phyloP scores from a whole-genome alignment of 2,797 vertebrate species.

The Melanotaenia nigrans region DNA sequence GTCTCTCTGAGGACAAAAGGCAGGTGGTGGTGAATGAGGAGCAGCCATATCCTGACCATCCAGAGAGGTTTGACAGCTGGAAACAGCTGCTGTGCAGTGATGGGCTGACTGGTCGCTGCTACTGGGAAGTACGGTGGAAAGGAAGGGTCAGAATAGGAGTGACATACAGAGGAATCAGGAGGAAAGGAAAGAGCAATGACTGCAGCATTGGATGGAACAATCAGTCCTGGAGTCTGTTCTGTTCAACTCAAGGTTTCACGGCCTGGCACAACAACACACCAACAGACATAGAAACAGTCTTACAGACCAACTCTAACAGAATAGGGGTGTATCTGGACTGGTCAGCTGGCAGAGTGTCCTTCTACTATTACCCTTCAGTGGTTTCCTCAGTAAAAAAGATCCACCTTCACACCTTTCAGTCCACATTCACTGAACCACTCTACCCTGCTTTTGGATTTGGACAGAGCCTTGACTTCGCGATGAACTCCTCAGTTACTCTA shows the following conservation, averaged over 20 bases:
- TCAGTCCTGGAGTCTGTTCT: conserved; percentile 10
- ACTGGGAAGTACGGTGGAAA: conserved; percentile 49
- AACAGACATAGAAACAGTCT: neutral
- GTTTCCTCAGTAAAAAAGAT: neutral
- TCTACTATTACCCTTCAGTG: conserved; percentile 15
- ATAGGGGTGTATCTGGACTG: conserved; percentile 2
- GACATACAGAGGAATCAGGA: conserved; percentile 18
- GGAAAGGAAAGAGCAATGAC: neutral
- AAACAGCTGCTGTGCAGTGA: conserved; percentile 29
- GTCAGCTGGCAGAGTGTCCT: conserved; percentile 3
- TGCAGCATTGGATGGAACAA: neutral
- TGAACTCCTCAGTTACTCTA: conserved; percentile 16
- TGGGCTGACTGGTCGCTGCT: conserved; percentile 28
- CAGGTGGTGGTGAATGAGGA: neutral
- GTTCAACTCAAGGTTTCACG: neutral
- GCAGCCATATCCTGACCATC: conserved; percentile 28
- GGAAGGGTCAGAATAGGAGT: conserved; percentile 26
- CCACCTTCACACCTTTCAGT: conserved; percentile 36
- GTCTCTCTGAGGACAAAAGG: conserved; percentile 7
- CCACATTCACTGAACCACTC: conserved; percentile 18
- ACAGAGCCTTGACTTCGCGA: neutral
- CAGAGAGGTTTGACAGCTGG: conserved; percentile 29
- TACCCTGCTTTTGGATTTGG: conserved; percentile 26
- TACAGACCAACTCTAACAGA: neutral
- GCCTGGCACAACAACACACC: neutral